Evolutionary conservation across 1,140 invertebrate genomes (phyloP), one percentile per base, ranked within the genome.

Genomic region (roundworm (Caenorhabditis elegans)): DNA sequence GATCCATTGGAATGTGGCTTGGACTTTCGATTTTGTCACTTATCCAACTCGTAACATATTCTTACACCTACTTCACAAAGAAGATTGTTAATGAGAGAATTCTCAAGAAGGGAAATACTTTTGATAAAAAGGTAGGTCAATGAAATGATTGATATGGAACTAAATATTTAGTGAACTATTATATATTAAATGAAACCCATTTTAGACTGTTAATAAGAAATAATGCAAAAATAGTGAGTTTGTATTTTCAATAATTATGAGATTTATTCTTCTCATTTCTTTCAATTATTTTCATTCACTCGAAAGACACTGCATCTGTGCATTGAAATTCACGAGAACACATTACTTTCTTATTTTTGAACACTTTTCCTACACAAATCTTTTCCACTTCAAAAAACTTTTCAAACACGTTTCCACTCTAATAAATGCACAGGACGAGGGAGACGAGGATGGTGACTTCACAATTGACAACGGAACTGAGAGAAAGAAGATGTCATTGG

Each of bases 31-130:
- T 85, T 43, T 51, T 85, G 8, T 83, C 82, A 22, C 49, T 85
- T 46, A 85, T 85, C 48, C 75, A 88, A 88, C 88, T 88, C 4
- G 82, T 83, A 31, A 90, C 88, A 4, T 89, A 90, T 77, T 53
- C 89, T 19, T 87, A 87, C 79, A 76, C 80, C 19, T 83, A 85
- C 47, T 43, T 90, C 11, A 84, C 47, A 3, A 82, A 90, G 34
- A 83, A 85, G 47, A 85, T 87, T 22, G 82, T 85, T 0, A 86
- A 86, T 24, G 86, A 85, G 70, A 89, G 86, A 53, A 84, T 83
- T 34, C 28, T 76, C 3, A 84, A 83, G 19, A 82, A 77, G 31
- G 53, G 39, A 55, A 78, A 76, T 13, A 39, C 80, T 0, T 49
- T 77, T 24, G 65, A 53, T 10, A 51, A 31, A 55, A 65, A 34